phyloP scores from a whole-genome alignment of 2,797 vertebrate genomes.

The Molothrus ater region DNA sequence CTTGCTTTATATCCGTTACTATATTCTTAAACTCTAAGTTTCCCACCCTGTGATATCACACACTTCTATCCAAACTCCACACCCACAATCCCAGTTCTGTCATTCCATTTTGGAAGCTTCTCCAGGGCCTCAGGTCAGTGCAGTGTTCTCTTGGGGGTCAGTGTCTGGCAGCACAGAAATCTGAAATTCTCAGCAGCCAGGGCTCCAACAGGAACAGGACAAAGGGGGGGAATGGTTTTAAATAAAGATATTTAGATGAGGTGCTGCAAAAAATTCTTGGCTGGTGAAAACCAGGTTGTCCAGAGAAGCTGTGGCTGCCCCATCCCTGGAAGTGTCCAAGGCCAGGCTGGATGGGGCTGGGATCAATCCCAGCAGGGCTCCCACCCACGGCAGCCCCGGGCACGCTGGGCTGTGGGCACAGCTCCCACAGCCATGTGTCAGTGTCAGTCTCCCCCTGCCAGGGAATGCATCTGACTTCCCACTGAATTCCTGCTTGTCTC shows the following conservation, averaged over 20 bases:
- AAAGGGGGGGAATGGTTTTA: background rate
- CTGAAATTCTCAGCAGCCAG: background rate
- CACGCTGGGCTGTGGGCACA: background rate
- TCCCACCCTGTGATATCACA: too few species aligned
- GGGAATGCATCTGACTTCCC: background rate
- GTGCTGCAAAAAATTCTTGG: rapidly evolving
- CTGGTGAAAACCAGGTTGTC: too few species aligned
- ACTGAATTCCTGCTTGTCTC: background rate
- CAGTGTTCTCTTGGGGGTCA: background rate
- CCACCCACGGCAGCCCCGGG: background rate
- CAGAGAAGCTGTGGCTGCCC: background rate
- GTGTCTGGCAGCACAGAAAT: background rate
- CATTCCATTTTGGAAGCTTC: background rate
- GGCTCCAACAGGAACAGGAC: background rate
- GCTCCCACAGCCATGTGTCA: background rate
- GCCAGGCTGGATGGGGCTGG: background rate
- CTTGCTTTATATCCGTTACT: too few species aligned
- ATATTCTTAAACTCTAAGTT: too few species aligned
- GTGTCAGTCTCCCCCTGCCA: slow-evolving; percentile 55
- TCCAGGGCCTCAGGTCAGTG: background rate
- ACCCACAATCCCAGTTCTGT: background rate
- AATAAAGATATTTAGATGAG: background rate
- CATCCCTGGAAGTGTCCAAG: background rate
- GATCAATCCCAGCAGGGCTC: background rate
- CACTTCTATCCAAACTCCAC: too few species aligned